These are phyloP conservation scores for Rhagonycha fulva DNA, from an alignment of 2,888 invertebrate species.

Conservation along the genomic window DNA sequence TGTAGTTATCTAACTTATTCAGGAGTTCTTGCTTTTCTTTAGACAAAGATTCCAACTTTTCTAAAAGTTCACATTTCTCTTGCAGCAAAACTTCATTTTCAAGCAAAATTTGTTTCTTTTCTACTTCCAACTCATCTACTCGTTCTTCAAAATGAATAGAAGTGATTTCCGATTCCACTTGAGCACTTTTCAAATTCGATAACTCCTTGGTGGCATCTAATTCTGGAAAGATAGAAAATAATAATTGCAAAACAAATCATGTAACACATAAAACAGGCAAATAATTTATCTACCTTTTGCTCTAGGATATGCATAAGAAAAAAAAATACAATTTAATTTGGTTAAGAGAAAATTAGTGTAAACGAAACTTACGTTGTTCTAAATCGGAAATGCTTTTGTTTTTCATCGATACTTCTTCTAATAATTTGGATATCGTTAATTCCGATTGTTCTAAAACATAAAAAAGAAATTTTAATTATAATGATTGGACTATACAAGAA, in stretches of 20 bases:
- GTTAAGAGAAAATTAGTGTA: background rate
- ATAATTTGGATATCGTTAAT: background rate
- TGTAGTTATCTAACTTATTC: constrained; percentile 66
- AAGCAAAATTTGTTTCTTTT: constrained; percentile 58
- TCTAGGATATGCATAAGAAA: constrained; percentile 22
- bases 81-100: constrained; percentile 58
- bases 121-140: constrained; percentile 60
- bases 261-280: background rate
- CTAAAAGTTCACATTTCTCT: constrained; percentile 61
- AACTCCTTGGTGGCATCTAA: background rate
- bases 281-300: constrained; percentile 24
- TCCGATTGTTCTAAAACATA: background rate
- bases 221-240: constrained; percentile 27
- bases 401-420: background rate
- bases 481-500: too few species aligned
- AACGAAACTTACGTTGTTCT: constrained; percentile 42
- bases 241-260: background rate
- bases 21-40: constrained; percentile 65
- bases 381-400: constrained; percentile 24
- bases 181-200: constrained; percentile 43
- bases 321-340: constrained; percentile 7
- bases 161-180: constrained; percentile 78
- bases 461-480: too few species aligned
- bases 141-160: constrained; percentile 81
- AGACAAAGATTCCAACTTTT: constrained; percentile 61